These are phyloP conservation scores for Setophaga kirtlandii DNA, from an alignment of 2,113 vertebrate genomes.

Conservation along the genomic window DNA sequence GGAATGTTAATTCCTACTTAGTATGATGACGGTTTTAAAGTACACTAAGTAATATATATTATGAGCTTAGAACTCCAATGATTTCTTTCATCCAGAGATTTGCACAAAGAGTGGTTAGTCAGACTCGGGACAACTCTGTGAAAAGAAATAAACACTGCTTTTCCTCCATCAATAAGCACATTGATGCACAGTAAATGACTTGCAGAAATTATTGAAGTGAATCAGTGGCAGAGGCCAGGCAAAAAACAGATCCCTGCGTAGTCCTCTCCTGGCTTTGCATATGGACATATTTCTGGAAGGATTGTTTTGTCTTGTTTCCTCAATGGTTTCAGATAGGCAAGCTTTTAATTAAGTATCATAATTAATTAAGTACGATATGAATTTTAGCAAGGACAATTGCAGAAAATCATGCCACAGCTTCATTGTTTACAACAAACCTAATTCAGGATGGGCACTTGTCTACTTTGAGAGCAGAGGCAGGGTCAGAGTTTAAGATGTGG, in stretches of 20 bases:
- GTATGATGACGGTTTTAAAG: constrained; percentile 41
- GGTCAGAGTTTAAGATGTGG: background rate
- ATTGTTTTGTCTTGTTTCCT: background rate
- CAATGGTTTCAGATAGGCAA: background rate
- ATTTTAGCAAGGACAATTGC: background rate
- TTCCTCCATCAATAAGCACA: constrained; percentile 6
- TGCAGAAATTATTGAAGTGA: background rate
- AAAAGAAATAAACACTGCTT: constrained; percentile 34
- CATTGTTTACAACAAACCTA: background rate
- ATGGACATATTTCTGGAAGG: background rate
- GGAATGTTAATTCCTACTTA: constrained; percentile 66
- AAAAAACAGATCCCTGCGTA: background rate
- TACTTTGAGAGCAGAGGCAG: background rate
- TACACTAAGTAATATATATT: constrained; percentile 51
- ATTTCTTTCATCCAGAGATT: constrained; percentile 65
- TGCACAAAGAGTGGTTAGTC: constrained; percentile 5
- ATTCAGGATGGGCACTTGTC: background rate
- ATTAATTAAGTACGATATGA: background rate
- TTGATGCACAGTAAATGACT: background rate
- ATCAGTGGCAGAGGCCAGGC: background rate
- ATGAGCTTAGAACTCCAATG: constrained; percentile 61
- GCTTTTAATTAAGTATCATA: background rate
- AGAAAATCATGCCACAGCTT: background rate
- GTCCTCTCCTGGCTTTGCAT: background rate
- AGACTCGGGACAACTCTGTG: background rate